These are phyloP conservation scores for Phrynocephalus versicolor DNA, from an alignment of 2,113 vertebrate species.

Conservation along the genomic window DNA sequence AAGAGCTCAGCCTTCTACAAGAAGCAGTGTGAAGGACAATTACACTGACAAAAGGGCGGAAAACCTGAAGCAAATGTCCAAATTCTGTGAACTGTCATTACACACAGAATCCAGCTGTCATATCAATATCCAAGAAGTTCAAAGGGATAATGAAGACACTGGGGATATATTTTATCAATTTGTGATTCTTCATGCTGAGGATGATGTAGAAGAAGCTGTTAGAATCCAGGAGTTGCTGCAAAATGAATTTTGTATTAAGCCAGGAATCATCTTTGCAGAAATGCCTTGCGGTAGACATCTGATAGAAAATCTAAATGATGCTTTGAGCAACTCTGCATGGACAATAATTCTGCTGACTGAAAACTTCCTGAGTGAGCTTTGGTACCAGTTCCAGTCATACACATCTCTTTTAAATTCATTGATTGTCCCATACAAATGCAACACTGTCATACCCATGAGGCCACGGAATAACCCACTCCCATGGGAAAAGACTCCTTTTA, in stretches of 20 bases:
- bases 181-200: constrained; percentile 54
- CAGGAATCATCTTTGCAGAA: constrained; percentile 61
- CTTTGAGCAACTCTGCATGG: constrained; percentile 58
- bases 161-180: constrained; percentile 58
- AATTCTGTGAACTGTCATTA: not conserved
- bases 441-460: constrained; percentile 60
- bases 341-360: constrained; percentile 63
- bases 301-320: constrained; percentile 62
- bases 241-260: constrained; percentile 62
- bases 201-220: constrained; percentile 44
- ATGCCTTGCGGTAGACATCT: constrained; percentile 55
- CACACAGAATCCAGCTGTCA: not conserved
- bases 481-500: constrained; percentile 57
- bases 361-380: constrained; percentile 66
- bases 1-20: constrained; percentile 16
- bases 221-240: constrained; percentile 59
- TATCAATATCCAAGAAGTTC: not conserved
- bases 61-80: constrained; percentile 19
- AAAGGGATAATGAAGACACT: not conserved
- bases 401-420: constrained; percentile 60
- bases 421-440: constrained; percentile 66
- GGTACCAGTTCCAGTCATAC: constrained; percentile 62
- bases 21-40: constrained; percentile 35
- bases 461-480: constrained; percentile 62
- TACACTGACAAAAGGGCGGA: not conserved